Conservation (phyloP, 2,113 vertebrate species). For the Dinomys branickii region DNA sequence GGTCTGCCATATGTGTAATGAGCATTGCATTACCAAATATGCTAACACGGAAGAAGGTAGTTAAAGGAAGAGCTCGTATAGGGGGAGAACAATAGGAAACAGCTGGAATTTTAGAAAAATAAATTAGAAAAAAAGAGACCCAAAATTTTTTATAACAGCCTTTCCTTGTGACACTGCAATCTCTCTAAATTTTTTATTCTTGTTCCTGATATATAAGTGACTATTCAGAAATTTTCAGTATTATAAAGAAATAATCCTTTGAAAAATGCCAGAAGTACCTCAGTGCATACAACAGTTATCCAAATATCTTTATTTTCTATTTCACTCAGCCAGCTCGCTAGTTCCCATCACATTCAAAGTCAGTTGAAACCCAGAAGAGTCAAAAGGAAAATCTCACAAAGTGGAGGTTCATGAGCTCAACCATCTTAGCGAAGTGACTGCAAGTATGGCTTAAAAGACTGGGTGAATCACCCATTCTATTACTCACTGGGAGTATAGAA, state of each 20-base stretch:
- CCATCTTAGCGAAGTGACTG: not conserved
- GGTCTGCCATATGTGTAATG: not conserved
- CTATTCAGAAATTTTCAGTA: not conserved
- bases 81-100: not conserved
- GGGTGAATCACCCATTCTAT: conserved; percentile 22
- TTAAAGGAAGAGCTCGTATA: not conserved
- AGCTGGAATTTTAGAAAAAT: not conserved
- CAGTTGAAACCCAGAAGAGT: not conserved
- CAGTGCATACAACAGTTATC: not conserved
- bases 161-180: not conserved
- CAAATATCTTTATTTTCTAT: not conserved
- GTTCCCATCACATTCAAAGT: not conserved
- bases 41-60: not conserved
- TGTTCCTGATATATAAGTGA: not conserved
- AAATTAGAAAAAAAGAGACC: not conserved
- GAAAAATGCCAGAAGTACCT: not conserved
- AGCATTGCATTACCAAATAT: not conserved
- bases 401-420: not conserved
- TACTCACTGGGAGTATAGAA: not conserved
- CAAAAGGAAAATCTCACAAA: not conserved
- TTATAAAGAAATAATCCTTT: not conserved
- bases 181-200: not conserved
- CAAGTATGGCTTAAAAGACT: conserved; percentile 10
- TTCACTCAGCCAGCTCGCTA: not conserved
- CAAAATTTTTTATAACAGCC: not conserved